Percentiles rank a stretch among this genome's conserved stretches.
Evolutionary conservation across 2,797 vertebrate genomes (phyloP).

Genomic region (Mus caroli): DNA sequence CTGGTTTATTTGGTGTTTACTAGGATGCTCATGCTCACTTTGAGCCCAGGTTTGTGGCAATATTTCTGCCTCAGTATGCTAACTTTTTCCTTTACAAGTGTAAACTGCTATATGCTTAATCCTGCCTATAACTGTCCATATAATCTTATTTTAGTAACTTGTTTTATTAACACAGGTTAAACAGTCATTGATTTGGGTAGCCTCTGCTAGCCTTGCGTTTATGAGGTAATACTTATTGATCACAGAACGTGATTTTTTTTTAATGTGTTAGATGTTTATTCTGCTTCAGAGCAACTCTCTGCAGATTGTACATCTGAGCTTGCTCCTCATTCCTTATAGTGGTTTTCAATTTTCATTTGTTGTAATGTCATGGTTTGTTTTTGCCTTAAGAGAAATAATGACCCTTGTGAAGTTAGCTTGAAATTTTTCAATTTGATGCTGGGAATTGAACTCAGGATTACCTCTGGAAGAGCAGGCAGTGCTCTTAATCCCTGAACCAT

Average conservation of each 20-base stretch:
- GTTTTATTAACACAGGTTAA: not conserved
- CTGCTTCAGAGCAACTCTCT: not conserved
- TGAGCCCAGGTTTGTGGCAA: not conserved
- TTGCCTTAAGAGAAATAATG: not conserved
- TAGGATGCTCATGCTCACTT: not conserved
- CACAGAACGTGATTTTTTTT: not conserved
- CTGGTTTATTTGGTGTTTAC: not conserved
- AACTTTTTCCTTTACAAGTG: not conserved
- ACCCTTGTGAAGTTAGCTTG: not conserved
- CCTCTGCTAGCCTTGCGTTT: not conserved
- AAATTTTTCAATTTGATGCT: not conserved
- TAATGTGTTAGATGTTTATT: not conserved
- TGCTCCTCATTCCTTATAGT: not conserved
- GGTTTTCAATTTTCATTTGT: not conserved
- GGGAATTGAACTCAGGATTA: too few relatives aligned
- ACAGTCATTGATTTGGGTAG: not conserved
- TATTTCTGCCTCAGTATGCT: not conserved
- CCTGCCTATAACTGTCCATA: not conserved
- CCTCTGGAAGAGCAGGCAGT: too few relatives aligned
- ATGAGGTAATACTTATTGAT: not conserved
- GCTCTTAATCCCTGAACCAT: too few relatives aligned
- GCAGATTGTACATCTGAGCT: not conserved
- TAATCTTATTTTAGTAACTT: not conserved
- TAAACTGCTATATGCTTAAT: not conserved
- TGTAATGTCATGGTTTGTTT: not conserved